Evolutionary conservation across 2,797 vertebrate species (phyloP).

Genomic region (Petrocephalus schoutedeni): DNA sequence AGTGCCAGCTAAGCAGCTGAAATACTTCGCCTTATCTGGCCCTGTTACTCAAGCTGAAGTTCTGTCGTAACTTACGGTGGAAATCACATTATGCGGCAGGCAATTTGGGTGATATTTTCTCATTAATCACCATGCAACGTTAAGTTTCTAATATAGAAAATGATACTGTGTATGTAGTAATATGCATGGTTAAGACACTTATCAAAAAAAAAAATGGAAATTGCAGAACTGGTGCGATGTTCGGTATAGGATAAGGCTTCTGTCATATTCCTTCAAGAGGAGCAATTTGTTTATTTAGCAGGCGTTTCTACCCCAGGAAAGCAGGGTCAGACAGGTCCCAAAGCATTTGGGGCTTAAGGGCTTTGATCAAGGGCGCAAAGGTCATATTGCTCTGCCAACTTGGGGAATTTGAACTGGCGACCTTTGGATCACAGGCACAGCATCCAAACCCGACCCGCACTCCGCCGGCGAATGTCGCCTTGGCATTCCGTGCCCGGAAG

Average conservation of each 20-base stretch:
- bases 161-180: neutral
- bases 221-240: neutral
- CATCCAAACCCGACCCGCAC: neutral
- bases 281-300: neutral
- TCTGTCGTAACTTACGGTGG: neutral
- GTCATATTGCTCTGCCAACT: neutral
- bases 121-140: neutral
- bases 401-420: neutral
- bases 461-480: neutral
- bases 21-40: neutral
- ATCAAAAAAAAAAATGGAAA: neutral
- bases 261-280: neutral
- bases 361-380: neutral
- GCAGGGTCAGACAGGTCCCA: neutral
- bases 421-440: neutral
- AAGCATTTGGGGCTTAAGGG: neutral
- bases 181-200: neutral
- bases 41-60: neutral
- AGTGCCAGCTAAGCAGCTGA: neutral
- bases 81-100: neutral
- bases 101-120: neutral
- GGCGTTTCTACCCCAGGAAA: neutral
- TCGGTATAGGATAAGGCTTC: neutral
- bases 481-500: neutral
- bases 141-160: neutral